Base-by-base conservation (phyloP, 2,797 vertebrate genomes). In the Acanthopagrus latus region DNA sequence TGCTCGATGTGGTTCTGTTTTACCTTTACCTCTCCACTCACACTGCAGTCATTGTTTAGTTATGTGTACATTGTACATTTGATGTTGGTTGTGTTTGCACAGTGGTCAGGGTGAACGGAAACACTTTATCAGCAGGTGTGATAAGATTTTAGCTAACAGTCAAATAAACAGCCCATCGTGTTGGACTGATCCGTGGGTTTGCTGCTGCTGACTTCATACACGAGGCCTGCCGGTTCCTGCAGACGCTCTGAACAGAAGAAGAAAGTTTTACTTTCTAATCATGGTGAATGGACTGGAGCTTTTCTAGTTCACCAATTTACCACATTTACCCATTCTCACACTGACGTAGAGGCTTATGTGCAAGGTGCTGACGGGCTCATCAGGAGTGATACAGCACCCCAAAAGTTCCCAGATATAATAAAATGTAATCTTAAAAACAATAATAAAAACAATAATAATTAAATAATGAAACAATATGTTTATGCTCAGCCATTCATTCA, bases 111-210 rank as follows among this genome's bases (percentile, higher is more conserved):
- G 38, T 76, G 50, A 74, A 55, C 46, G 33, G 76, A 85, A 78
- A 84, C 38, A n/a, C 23, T 50, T 66, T 56, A 67, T 72, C 60
- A 60, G 80, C 59, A 70, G 20, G 20, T 47, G 50, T 47, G 81
- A 87, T 81, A 86, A 84, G 59, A 3, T 67, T 20, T 3, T 29
- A 33, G 46, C 67, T 64, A 65, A 71, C 38, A 80, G 71, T 56
- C 25, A 41, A 13, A 38, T 43, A 59, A 69, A 66, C n/a, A 64
- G 6, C 21, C 0, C 17, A 10, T 55, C 11, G 71, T 57, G 20
- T 48, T 57, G 29, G 48, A 73, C 27, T 51, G 13, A 11, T 60
- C 4, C 60, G 50, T 43, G 5, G 23, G 21, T 67, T 46, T 76
- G 14, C 20, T 33, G 41, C 27, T 63, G 14, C 1, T 21, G 59